Base-by-base conservation (phyloP, 2,888 invertebrate genomes). In the Polyommatus icarus region DNA sequence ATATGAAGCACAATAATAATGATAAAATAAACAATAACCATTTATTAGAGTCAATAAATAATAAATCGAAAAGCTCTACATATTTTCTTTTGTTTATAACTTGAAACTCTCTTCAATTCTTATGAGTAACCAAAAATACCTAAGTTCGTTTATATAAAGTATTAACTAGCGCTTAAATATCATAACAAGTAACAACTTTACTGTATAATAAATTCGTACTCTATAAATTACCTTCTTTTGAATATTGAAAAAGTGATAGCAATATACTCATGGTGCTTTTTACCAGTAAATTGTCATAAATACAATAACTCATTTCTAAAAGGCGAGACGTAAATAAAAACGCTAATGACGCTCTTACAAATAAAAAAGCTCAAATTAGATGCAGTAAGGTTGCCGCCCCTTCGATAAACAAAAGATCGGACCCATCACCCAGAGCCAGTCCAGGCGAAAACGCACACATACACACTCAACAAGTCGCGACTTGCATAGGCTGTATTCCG, bases 401-500 rank as follows among this genome's bases (percentile, higher is more conserved):
- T 81, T 82, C 84, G 84, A 88, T 88, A 91, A 91, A 92, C 91
- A 91, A 91, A 91, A 90, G 87, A 88, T 87, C 86, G 84, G 83
- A 83, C 84, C n/a, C n/a, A n/a, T n/a, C n/a, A n/a, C n/a, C 85
- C 86, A 83, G 85, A 80, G 81, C 81, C 81, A 82, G 82, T 81
- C 82, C 79, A 81, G 78, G 80, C 77, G 80, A 79, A 73, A 46
- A 75, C 75, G 29, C 78, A 82, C 81, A 77, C 80, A 83, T 80
- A 81, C 81, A 79, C 0, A 50, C 77, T 76, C 75, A 77, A 81
- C 91, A 89, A 87, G 91, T 91, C 89, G 86, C 88, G 85, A 91
- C 91, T 87, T 89, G 91, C 90, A 88, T 88, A 88, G 89, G 86
- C 88, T 87, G 85, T 85, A 80, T 87, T 86, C 36, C 36, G 24